phyloP scores from a whole-genome alignment of 2,113 vertebrate species.

The Suricata suricatta region DNA sequence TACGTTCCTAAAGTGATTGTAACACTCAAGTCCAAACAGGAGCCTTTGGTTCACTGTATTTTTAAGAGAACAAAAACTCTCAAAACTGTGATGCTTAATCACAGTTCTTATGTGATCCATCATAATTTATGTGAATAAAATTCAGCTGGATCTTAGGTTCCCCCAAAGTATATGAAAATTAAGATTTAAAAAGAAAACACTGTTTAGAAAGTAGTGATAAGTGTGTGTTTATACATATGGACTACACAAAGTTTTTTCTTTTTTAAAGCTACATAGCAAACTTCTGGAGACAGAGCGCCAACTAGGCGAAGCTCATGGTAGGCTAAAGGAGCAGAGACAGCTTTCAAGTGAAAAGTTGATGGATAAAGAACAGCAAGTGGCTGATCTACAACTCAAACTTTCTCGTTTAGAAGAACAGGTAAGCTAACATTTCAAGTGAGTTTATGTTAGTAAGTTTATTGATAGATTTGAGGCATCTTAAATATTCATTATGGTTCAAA shows the following conservation, averaged over 20 bases:
- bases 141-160: neutral
- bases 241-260: neutral
- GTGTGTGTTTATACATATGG: neutral
- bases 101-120: neutral
- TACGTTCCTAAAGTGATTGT: neutral
- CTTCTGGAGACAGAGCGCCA: constrained; percentile 96
- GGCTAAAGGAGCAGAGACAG: constrained; percentile 98
- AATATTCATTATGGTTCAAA: neutral
- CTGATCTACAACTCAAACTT: constrained; percentile 95
- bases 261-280: constrained; percentile 92
- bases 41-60: neutral
- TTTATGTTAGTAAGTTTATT: neutral
- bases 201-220: neutral
- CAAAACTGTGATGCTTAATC: constrained; percentile 32
- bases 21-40: neutral
- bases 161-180: neutral
- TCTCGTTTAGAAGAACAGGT: constrained; percentile 97
- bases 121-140: constrained; percentile 24
- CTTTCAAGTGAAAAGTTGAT: constrained; percentile 97
- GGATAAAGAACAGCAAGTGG: constrained; percentile 96
- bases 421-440: constrained; percentile 9
- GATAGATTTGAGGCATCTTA: neutral
- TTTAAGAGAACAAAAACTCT: neutral
- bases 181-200: neutral
- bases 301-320: constrained; percentile 95